Conservation (phyloP, 2,113 vertebrate species). For the Bolborhynchus lineola region DNA sequence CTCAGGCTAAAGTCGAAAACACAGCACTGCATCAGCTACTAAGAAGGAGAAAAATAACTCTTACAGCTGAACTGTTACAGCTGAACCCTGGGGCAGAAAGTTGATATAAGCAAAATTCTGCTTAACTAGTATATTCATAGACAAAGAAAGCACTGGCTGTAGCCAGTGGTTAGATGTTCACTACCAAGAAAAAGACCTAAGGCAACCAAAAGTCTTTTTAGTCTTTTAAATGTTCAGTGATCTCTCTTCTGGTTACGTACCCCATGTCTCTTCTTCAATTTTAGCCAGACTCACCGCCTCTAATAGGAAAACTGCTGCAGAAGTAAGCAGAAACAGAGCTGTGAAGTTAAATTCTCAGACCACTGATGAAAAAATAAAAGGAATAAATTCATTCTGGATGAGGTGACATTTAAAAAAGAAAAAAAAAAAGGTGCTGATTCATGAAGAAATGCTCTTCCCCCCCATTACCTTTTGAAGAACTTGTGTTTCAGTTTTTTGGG, state of each 20-base stretch:
- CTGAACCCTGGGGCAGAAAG: not conserved
- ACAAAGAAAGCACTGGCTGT: not conserved
- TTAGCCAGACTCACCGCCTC: not conserved
- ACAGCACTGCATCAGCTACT: no score
- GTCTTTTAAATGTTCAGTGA: not conserved
- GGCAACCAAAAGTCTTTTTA: not conserved
- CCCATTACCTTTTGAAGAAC: not conserved
- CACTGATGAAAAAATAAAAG: not conserved
- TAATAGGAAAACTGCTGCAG: not conserved
- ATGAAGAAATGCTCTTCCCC: not conserved
- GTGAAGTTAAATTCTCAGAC: not conserved
- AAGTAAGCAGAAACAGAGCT: not conserved
- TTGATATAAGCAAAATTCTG: not conserved
- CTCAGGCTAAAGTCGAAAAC: no score
- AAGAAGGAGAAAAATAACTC: no score
- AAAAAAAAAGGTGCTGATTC: not conserved
- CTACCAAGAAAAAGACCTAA: not conserved
- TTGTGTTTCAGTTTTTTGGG: not conserved
- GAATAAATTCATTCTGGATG: not conserved
- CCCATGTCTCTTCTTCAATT: not conserved
- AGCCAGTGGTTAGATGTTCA: not conserved
- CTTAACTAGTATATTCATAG: not conserved
- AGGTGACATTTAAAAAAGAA: not conserved
- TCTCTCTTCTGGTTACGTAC: not conserved
- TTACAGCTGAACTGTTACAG: no score